These are phyloP conservation scores for Furcula furcula DNA, from an alignment of 2,888 invertebrate genomes.

Conservation along the genomic window DNA sequence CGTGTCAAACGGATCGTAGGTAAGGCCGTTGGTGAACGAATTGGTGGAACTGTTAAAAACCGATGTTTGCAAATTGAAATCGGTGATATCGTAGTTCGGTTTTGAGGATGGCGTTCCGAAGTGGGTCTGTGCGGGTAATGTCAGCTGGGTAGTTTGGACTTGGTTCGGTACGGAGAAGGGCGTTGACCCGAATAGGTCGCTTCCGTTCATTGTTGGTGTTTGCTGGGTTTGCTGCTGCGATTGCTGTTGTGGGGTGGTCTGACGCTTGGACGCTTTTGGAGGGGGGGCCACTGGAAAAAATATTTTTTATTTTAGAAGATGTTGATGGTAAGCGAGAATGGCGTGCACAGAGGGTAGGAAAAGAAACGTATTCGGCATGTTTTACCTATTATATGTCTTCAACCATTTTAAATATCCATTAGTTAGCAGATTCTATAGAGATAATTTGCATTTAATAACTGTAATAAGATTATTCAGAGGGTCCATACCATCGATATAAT, in stretches of 20 bases:
- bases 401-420: too few species aligned
- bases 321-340: too few species aligned
- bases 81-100: conserved; percentile 73
- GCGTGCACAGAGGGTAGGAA: too few species aligned
- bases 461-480: too few species aligned
- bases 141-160: conserved; percentile 6
- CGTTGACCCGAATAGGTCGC: conserved; percentile 90
- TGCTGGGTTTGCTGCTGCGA: conserved; percentile 19
- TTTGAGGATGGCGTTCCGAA: conserved; percentile 26
- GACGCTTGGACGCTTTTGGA: conserved; percentile 85
- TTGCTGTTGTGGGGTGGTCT: conserved; percentile 14
- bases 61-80: conserved; percentile 70
- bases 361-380: too few species aligned
- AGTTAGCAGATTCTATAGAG: too few species aligned
- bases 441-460: too few species aligned
- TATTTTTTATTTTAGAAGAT: too few species aligned
- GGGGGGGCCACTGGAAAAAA: conserved; percentile 91
- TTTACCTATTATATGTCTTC: too few species aligned
- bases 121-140: conserved; percentile 27
- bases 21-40: conserved; percentile 68
- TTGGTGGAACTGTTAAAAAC: conserved; percentile 60
- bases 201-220: conserved; percentile 70
- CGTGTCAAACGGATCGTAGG: conserved; percentile 92
- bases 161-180: conserved; percentile 83
- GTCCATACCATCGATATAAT: too few species aligned